Evolutionary conservation across 2,797 vertebrate species (phyloP), one percentile per base, ranked within the genome.

Genomic region (Agapornis canus): DNA sequence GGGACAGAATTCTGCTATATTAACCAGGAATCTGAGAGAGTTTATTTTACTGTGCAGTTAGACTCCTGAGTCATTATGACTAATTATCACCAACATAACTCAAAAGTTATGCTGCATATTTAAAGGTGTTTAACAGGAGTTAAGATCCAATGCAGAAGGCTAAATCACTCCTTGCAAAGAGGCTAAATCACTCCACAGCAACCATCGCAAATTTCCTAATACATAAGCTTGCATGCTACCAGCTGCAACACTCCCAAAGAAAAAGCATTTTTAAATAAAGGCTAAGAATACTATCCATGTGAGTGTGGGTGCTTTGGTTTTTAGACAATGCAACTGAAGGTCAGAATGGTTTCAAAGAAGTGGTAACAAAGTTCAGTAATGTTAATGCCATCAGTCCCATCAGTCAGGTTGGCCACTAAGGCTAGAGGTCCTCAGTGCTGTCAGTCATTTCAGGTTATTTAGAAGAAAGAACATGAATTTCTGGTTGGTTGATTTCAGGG

Each of bases 361-460:
- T 75, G 23, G 9, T 83, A 37, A 70, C 17, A 42, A 75, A 83
- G 12, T 10, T 26, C 61, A 59, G 27, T 42, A 61, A 54, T 14
- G 3, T 40, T 71, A 66, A 6, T 70, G 26, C 7, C 27, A 47
- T 82, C 42, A 64, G 6, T 49, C 35, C 69, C 42, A 48, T 26
- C 47, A 48, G 26, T 26, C 48, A 86, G 56, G 14, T 4, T 61
- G 45, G 35, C 51, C 13, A 42, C 69, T 39, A 43, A 49, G 31
- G 7, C 56, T 43, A 72, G 35, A 84, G 48, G 6, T 35, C 40
- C 80, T 68, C 1, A 4, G 8, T 0, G 0, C n/a, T 32, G 6
- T 32, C 37, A 80, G 23, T 18, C 0, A 70, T 61, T 73, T 76
- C 18, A 76, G 57, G 35, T 9, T 63, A 37, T 76, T 69, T 56